Evolutionary conservation across 2,888 invertebrate species (phyloP), one percentile per base, ranked within the genome.

Genomic region (Melanostoma scalare): DNA sequence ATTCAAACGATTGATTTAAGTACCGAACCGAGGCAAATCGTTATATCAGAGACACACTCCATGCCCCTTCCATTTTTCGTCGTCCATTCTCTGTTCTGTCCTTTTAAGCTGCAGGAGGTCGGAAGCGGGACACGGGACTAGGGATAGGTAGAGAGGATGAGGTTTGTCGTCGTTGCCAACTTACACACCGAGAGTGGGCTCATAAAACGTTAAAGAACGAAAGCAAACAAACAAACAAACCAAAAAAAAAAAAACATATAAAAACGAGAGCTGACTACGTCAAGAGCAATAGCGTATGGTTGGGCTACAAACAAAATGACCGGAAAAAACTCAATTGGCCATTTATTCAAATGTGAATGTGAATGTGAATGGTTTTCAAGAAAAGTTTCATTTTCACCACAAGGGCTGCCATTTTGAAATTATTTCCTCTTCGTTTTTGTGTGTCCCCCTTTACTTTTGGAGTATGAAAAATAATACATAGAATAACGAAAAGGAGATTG

Each of bases 1-100:
- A 84, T 84, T 55, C 84, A 79, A 84, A 84, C 84, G 84, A 84
- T 84, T 84, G 84, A 84, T 84, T 84, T 84, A 84, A 84, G 84
- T 84, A 84, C 84, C 84, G 61, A 84, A 71, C 79, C 71, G 84
- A 84, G 79, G 79, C 84, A 79, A 84, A 84, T 84, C 84, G 84
- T 79, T 84, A 79, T 84, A 79, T 84, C 84, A 79, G 69, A 79
- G 65, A 56, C 58, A 53, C 40, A 58, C 33, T 50, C 53, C 33
- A 67, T 44, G 52, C 53, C n/a, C 6, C 6, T 42, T 42, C 42
- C 42, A 42, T 9, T 42, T 42, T 42, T 8, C 42, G 6, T 42
- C 6, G 42, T 9, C 42, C 9, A 6, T 42, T 42, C n/a, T n/a
- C n/a, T n/a, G n/a, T n/a, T n/a, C 6, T 8, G 42, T 6, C 42